These are phyloP conservation scores for Dryococelus australis DNA, from an alignment of 2,888 invertebrate genomes.

Conservation along the genomic window DNA sequence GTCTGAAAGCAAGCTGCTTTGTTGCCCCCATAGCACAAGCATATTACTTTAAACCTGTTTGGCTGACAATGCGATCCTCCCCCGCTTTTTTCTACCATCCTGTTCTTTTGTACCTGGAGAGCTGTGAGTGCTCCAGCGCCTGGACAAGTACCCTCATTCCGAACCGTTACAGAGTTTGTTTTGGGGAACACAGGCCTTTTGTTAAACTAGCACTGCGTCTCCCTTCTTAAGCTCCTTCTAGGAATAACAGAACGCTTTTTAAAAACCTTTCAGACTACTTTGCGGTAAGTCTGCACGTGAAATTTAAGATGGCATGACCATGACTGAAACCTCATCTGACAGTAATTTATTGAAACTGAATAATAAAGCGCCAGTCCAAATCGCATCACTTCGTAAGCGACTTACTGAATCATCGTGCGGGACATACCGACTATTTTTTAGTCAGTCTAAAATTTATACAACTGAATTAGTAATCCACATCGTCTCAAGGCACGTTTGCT, in stretches of 20 bases:
- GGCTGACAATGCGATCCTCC: neutral
- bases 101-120: neutral
- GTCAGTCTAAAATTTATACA: too few species aligned
- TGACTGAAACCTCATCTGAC: neutral
- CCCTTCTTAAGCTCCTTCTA: too few species aligned
- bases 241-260: neutral
- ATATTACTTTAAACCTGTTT: conserved; percentile 10
- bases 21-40: neutral
- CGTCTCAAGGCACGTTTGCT: too few species aligned
- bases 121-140: neutral
- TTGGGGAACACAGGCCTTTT: neutral
- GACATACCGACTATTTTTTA: too few species aligned
- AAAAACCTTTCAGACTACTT: neutral
- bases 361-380: too few species aligned
- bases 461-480: too few species aligned
- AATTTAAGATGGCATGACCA: too few species aligned
- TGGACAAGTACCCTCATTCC: neutral
- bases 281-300: neutral
- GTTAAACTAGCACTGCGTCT: neutral
- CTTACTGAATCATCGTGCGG: too few species aligned
- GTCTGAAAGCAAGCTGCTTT: neutral
- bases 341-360: neutral
- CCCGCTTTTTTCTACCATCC: neutral
- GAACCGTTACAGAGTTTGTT: neutral
- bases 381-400: too few species aligned